Evolutionary conservation across 1,140 invertebrate genomes (phyloP).

Genomic region (Geopemphigus sp.): DNA sequence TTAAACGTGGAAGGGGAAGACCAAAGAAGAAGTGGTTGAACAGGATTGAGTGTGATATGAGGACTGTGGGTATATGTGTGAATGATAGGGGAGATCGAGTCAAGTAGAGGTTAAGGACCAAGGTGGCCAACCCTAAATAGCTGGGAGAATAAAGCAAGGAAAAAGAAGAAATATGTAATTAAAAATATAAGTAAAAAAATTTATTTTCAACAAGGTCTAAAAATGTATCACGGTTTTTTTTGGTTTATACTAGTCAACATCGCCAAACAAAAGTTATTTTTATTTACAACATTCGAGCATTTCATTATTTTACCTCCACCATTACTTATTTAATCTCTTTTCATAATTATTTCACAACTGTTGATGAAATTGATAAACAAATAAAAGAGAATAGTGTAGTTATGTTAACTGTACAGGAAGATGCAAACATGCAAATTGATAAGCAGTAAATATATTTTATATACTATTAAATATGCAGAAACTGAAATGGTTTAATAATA

Average conservation of each 20-base stretch:
- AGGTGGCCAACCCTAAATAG: too few species aligned
- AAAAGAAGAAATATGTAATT: too few species aligned
- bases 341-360: background rate
- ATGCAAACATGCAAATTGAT: slow-evolving; percentile 42
- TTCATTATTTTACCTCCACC: slow-evolving; percentile 32
- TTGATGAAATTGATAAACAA: background rate
- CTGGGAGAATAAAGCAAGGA: too few species aligned
- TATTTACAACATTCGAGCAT: slow-evolving; percentile 10
- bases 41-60: too few species aligned
- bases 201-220: too few species aligned
- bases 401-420: slow-evolving; percentile 1
- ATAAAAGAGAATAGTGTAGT: slow-evolving; percentile 14
- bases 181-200: too few species aligned
- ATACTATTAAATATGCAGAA: background rate
- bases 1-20: too few species aligned
- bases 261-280: slow-evolving; percentile 21
- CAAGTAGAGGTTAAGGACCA: too few species aligned
- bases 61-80: too few species aligned
- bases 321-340: background rate
- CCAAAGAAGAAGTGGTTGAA: too few species aligned
- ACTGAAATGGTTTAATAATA: background rate
- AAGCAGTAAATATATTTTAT: slow-evolving; percentile 17
- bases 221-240: background rate
- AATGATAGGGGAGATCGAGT: too few species aligned
- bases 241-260: slow-evolving; percentile 13